Percentiles rank a stretch among this genome's conserved stretches.
These are phyloP conservation scores for Sparidentex hasta DNA, from an alignment of 2,797 vertebrate genomes.

Conservation along the genomic window DNA sequence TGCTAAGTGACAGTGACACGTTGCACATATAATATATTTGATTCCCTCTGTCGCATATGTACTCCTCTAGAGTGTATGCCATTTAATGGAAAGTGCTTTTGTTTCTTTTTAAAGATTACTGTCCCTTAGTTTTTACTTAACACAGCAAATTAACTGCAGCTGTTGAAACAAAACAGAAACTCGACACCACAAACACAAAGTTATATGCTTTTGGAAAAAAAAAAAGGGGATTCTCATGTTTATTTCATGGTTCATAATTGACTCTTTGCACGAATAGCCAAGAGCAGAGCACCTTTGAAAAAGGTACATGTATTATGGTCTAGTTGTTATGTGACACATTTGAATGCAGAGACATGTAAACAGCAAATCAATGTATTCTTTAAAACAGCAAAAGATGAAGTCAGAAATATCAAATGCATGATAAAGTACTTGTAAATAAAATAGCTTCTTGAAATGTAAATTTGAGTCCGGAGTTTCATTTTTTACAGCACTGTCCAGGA, in stretches of 20 bases:
- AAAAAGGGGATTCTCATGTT: constrained; percentile 34
- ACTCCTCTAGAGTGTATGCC: constrained; percentile 31
- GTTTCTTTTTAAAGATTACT: not conserved
- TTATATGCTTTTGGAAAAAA: constrained; percentile 19
- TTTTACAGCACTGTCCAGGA: constrained; percentile 22
- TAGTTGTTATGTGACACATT: constrained; percentile 24
- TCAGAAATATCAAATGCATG: constrained; percentile 54
- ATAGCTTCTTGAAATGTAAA: constrained; percentile 53
- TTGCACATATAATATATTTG: constrained; percentile 37
- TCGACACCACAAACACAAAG: constrained; percentile 12
- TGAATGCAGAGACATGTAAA: constrained; percentile 30
- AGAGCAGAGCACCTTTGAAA: constrained; percentile 37
- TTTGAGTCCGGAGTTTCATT: constrained; percentile 48
- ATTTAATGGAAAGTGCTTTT: constrained; percentile 29
- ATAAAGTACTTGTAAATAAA: constrained; percentile 67
- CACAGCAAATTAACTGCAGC: constrained; percentile 3
- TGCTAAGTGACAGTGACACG: constrained; percentile 45
- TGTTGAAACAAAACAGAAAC: constrained; percentile 24
- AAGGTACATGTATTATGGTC: constrained; percentile 24
- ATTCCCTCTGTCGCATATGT: constrained; percentile 14
- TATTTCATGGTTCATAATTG: constrained; percentile 16
- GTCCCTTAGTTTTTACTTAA: constrained; percentile 31
- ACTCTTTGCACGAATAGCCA: constrained; percentile 25
- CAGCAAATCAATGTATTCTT: constrained; percentile 46
- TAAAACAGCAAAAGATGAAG: constrained; percentile 30